Conservation (phyloP, 2,797 vertebrate species). For the Esox lucius region DNA sequence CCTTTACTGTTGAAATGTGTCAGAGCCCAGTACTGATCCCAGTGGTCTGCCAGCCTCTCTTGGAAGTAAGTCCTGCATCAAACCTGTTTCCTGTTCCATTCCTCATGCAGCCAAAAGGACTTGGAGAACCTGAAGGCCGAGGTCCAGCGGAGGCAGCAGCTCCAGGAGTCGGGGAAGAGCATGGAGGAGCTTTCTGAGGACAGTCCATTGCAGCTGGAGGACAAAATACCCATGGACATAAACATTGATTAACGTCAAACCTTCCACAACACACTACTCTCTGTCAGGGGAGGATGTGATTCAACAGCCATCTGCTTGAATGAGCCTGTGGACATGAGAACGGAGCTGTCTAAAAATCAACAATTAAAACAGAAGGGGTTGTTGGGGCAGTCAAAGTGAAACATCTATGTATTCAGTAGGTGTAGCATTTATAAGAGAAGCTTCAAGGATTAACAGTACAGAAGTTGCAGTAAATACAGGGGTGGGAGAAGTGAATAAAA, state of each 20-base stretch:
- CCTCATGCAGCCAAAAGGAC: constrained; percentile 88
- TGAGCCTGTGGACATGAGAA: constrained; percentile 66
- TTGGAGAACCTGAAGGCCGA: constrained; percentile 97
- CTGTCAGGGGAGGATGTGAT: constrained; percentile 54
- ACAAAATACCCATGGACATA: constrained; percentile 73
- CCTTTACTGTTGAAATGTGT: background rate
- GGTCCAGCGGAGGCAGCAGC: constrained; percentile 92
- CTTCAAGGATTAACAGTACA: constrained; percentile 45
- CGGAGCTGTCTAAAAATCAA: constrained; percentile 61
- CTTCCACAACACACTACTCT: constrained; percentile 52
- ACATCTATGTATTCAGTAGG: constrained; percentile 48
- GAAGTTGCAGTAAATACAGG: constrained; percentile 45
- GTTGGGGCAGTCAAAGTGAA: constrained; percentile 50
- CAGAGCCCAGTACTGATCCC: background rate
- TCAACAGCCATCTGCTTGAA: constrained; percentile 60
- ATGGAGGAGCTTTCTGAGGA: constrained; percentile 68
- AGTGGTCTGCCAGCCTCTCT: background rate
- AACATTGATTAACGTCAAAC: constrained; percentile 61
- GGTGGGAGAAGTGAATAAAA: constrained; percentile 40
- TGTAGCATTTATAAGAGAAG: background rate
- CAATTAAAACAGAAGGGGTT: constrained; percentile 58
- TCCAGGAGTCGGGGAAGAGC: constrained; percentile 85
- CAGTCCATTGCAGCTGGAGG: constrained; percentile 70
- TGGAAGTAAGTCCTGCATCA: background rate
- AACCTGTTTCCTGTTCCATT: background rate